Conservation (phyloP, 2,113 vertebrate genomes). For the Pampusana beccarii region DNA sequence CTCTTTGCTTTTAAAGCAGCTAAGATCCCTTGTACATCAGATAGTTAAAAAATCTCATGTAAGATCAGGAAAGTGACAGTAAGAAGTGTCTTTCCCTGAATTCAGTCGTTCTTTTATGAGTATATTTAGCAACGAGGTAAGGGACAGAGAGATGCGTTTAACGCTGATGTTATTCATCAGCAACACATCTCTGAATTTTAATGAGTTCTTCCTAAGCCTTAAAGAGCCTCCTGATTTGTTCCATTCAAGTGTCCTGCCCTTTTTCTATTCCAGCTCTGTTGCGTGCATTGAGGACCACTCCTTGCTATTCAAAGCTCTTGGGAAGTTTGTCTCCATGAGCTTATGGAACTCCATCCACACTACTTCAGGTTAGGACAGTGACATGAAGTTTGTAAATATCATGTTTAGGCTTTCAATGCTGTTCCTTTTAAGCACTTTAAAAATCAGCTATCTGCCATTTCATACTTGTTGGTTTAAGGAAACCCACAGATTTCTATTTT, state of each 20-base stretch:
- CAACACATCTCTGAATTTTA: neutral
- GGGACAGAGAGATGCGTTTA: neutral
- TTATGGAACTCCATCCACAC: neutral
- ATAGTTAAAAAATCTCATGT: neutral
- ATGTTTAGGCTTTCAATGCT: neutral
- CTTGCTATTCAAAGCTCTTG: neutral
- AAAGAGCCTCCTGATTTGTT: neutral
- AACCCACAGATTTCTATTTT: neutral
- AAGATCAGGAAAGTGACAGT: neutral
- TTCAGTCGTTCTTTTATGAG: neutral
- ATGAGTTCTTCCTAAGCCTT: neutral
- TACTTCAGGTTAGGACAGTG: neutral
- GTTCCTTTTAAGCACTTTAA: neutral
- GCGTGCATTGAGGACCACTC: neutral
- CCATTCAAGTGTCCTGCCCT: neutral
- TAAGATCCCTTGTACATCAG: neutral
- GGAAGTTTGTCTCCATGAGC: neutral
- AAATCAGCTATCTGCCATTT: neutral
- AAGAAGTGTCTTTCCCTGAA: neutral
- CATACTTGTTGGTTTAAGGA: neutral
- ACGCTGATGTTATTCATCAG: neutral
- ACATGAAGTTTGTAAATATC: neutral
- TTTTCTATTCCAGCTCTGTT: neutral
- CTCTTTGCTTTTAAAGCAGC: neutral
- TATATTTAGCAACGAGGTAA: neutral